phyloP scores from a whole-genome alignment of 2,113 vertebrate species.

The Lota lota region DNA sequence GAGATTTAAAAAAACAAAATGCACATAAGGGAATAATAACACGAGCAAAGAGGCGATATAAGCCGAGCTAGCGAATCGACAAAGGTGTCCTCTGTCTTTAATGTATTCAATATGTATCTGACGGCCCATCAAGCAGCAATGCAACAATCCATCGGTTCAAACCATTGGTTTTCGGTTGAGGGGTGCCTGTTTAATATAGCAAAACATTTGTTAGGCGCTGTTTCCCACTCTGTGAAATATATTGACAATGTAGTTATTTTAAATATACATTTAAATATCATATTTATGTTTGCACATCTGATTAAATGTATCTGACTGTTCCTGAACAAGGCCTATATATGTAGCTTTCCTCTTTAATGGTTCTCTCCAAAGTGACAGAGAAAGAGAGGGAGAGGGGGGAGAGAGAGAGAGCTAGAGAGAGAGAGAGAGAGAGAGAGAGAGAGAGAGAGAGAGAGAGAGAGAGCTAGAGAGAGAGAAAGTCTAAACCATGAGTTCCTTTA shows the following conservation, averaged over 20 bases:
- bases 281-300: too few relatives aligned
- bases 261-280: too few relatives aligned
- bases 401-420: too few relatives aligned
- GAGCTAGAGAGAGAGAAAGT: too few relatives aligned
- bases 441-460: too few relatives aligned
- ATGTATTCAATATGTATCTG: conserved; percentile 39
- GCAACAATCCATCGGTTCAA: conserved; percentile 59
- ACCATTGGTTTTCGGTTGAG: conserved; percentile 46
- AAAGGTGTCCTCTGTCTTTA: not conserved
- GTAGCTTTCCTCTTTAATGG: conserved; percentile 4
- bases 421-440: too few relatives aligned
- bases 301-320: too few relatives aligned
- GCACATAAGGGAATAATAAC: not conserved
- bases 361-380: conserved; percentile 42
- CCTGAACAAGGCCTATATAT: not conserved
- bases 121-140: conserved; percentile 45
- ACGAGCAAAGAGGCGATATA: not conserved
- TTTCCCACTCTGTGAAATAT: too few relatives aligned
- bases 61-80: not conserved
- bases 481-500: too few relatives aligned
- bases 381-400: too few relatives aligned
- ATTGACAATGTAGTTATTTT: too few relatives aligned
- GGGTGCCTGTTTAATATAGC: not conserved
- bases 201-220: not conserved
- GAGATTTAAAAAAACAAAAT: not conserved